These are phyloP conservation scores for Calliopsis andreniformis DNA, from an alignment of 1,140 invertebrate genomes.

Conservation along the genomic window DNA sequence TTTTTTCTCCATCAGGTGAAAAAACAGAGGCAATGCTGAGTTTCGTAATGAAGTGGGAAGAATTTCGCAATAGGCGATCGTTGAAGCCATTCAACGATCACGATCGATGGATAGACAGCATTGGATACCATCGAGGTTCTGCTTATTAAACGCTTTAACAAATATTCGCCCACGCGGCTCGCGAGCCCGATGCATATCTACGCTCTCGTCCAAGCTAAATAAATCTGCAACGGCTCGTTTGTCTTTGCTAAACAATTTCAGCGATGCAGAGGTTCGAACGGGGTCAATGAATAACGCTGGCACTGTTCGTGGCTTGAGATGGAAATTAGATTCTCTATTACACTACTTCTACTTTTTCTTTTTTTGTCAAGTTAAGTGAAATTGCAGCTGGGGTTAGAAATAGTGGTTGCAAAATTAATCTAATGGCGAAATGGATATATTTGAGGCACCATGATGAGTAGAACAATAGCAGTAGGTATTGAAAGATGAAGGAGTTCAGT, in stretches of 20 bases:
- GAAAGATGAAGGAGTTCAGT: too few species aligned
- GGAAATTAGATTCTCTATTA: constrained; percentile 2
- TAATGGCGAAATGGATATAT: too few species aligned
- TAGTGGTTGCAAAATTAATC: too few species aligned
- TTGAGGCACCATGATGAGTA: too few species aligned
- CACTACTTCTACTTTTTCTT: too few species aligned
- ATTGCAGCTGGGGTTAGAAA: too few species aligned
- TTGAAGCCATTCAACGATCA: background rate
- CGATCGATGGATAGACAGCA: constrained; percentile 7
- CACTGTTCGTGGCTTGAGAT: background rate
- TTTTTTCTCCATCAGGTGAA: background rate
- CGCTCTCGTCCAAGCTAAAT: constrained; percentile 7
- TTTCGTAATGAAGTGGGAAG: background rate
- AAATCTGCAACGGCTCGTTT: constrained; percentile 33
- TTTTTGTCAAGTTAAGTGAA: too few species aligned
- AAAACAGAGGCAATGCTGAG: background rate
- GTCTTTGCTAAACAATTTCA: constrained; percentile 44
- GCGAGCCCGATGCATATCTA: constrained; percentile 10
- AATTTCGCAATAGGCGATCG: constrained; percentile 1
- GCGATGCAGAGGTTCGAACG: constrained; percentile 30
- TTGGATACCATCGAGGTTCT: background rate
- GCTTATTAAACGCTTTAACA: constrained; percentile 35
- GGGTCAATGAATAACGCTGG: constrained; percentile 29
- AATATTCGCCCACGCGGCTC: constrained; percentile 41
- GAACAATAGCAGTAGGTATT: too few species aligned